Base-by-base conservation (phyloP, 2,113 vertebrate genomes). In the Sterna hirundo region DNA sequence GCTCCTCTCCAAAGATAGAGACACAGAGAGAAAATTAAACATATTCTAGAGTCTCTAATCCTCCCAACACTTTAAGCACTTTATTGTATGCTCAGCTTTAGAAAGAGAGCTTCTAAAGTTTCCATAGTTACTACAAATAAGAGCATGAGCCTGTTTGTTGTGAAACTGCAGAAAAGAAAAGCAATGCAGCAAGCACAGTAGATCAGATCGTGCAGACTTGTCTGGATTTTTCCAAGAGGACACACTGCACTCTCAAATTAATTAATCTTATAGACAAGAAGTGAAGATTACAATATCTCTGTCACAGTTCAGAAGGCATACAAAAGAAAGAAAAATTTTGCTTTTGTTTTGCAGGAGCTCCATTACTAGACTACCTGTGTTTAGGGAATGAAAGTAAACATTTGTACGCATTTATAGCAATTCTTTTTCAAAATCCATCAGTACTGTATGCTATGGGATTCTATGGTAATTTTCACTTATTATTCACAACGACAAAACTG, bases 1-100 rank as follows among this genome's bases (percentile, higher is more conserved):
- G 97, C 98, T 98, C 97, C 96, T 97, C 98, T 97, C 97, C 95
- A 97, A 91, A 98, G 96, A 96, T 3, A 97, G 81, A 96, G 77
- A 94, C 83, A 97, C 79, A 94, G 98, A 98, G 97, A 98, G 98
- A 98, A 99, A 98, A 99, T 98, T 96, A 99, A 98, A 99, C 98
- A 98, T 98, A 97, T 98, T 98, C 97, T 96, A 90, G 97, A 98
- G 98, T 96, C 97, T 97, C 98, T 99, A 98, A 99, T 98, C 98
- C 98, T 92, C 97, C 97, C 98, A 97, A 98, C 98, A 98, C 97
- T 98, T 97, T 96, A 98, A 98, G 98, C 97, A 97, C 97, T 98
- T 97, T 86, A 98, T 98, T 98, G 98, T 99, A 89, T 65, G 96
- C 92, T 95, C 88, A 96, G 97, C 97, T 98, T 98, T 96, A 96